Percentiles rank a stretch among this genome's conserved stretches.
These are phyloP conservation scores for Morinoia aosen DNA, from an alignment of 2,888 invertebrate species.

Conservation along the genomic window DNA sequence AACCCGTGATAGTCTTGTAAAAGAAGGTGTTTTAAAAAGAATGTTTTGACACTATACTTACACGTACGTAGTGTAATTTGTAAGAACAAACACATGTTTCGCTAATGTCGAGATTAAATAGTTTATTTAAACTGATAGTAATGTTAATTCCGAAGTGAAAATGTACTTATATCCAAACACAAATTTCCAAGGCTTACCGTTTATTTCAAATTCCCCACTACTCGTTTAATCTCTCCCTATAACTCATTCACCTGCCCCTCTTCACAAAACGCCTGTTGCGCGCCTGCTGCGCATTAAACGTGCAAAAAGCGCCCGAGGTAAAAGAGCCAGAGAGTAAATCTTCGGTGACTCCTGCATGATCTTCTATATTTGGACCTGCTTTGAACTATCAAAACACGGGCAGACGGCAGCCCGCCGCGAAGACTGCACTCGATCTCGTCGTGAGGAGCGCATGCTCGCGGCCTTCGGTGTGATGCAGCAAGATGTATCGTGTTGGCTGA, in stretches of 20 bases:
- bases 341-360: neutral
- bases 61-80: neutral
- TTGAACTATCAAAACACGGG: neutral
- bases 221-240: neutral
- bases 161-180: neutral
- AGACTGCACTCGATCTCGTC: neutral
- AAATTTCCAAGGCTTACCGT: neutral
- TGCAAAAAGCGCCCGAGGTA: neutral
- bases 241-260: neutral
- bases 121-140: neutral
- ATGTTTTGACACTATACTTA: neutral
- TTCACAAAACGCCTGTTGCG: neutral
- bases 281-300: neutral
- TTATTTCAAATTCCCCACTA: neutral
- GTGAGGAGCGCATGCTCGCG: neutral
- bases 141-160: neutral
- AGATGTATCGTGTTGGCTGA: slow-evolving; percentile 33
- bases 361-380: neutral
- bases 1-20: neutral
- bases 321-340: neutral
- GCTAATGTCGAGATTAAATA: neutral
- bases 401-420: neutral
- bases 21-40: neutral
- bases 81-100: no score
- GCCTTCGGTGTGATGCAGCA: slow-evolving; percentile 25